Evolutionary conservation across 2,113 vertebrate genomes (phyloP).

Genomic region (Vidua chalybeata): DNA sequence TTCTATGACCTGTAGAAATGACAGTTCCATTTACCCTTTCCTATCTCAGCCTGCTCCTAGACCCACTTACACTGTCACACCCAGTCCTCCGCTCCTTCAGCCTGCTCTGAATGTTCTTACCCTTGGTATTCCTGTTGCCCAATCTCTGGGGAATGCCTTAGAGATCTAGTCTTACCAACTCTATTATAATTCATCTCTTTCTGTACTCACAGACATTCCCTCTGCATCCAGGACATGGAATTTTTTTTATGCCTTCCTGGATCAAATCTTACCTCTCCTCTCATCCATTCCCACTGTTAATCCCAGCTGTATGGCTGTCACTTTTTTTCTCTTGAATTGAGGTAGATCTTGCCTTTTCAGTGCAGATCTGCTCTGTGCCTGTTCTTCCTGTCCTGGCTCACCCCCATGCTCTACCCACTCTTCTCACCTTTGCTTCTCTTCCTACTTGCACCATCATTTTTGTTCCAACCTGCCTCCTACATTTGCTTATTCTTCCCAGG

Average conservation of each 20-base stretch:
- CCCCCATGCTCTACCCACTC: neutral
- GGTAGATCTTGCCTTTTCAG: neutral
- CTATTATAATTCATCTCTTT: neutral
- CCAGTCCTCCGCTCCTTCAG: neutral
- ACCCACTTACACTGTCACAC: neutral
- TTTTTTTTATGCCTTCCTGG: neutral
- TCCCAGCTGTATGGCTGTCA: neutral
- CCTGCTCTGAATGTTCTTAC: neutral
- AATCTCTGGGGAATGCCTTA: neutral
- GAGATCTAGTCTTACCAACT: neutral
- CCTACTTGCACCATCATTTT: neutral
- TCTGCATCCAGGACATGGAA: neutral
- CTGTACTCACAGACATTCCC: neutral
- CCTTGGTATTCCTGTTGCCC: neutral
- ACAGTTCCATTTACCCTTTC: neutral
- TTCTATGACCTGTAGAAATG: neutral
- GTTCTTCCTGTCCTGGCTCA: neutral
- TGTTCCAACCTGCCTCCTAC: conserved; percentile 19
- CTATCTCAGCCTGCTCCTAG: neutral
- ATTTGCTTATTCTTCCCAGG: neutral
- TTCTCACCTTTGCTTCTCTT: conserved; percentile 5
- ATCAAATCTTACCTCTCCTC: neutral
- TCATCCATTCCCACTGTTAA: neutral
- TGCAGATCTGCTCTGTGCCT: neutral
- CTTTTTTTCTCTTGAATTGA: neutral